These are phyloP conservation scores for Neodiprion lecontei DNA, from an alignment of 1,140 invertebrate species.

Conservation along the genomic window DNA sequence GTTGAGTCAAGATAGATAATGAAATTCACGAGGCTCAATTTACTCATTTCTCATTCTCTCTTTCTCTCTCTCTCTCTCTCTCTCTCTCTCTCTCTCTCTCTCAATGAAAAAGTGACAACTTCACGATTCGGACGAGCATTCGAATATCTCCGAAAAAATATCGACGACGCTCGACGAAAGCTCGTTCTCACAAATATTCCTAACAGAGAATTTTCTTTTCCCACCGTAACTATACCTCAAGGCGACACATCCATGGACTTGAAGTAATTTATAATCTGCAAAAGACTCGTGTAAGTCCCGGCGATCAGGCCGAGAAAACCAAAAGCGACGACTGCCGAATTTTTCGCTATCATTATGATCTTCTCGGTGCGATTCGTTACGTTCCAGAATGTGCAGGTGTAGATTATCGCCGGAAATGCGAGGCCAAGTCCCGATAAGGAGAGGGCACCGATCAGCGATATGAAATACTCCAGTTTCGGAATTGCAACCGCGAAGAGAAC, in stretches of 20 bases:
- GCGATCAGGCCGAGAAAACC: constrained; percentile 72
- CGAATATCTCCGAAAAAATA: no score
- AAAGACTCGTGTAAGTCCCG: constrained; percentile 74
- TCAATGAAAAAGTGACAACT: no score
- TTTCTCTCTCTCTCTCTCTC: no score
- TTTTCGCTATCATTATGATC: constrained; percentile 68
- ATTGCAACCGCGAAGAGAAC: constrained; percentile 80
- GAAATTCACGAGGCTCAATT: no score
- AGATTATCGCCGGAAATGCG: constrained; percentile 87
- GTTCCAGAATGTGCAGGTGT: constrained; percentile 73
- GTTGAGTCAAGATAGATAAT: no score
- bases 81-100: no score
- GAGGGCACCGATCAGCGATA: constrained; percentile 88
- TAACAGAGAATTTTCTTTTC: no score
- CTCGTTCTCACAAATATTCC: no score
- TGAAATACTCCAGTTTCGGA: constrained; percentile 86
- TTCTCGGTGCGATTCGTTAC: constrained; percentile 56
- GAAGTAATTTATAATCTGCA: not conserved
- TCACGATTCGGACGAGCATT: no score
- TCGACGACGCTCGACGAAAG: no score
- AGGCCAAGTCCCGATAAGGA: constrained; percentile 85
- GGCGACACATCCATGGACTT: not conserved
- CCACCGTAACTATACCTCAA: not conserved
- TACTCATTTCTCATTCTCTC: no score
- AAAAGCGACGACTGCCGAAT: constrained; percentile 73